A percentile compares a stretch with the other conserved stretches of the same genome.
These are phyloP conservation scores for Odontocerum albicorne DNA, from an alignment of 2,888 invertebrate species.

Conservation along the genomic window DNA sequence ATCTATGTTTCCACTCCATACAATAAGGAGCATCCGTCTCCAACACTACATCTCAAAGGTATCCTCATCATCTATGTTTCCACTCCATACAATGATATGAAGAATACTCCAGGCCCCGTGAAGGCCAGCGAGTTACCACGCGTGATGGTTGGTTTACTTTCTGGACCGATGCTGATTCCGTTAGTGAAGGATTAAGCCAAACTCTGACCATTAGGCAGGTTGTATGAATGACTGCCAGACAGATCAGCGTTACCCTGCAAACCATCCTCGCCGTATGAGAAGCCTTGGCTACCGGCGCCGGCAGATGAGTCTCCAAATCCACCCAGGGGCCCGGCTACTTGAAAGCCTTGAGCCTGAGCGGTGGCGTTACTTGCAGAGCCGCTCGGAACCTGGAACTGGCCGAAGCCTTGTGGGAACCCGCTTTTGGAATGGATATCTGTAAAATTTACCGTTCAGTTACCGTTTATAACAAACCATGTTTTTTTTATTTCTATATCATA, in stretches of 20 bases:
- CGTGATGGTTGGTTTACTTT: constrained; percentile 30
- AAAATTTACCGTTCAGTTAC: too few relatives aligned
- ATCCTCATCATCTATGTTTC: too few relatives aligned
- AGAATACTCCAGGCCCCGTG: constrained; percentile 30
- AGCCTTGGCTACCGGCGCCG: constrained; percentile 44
- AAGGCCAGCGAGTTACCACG: constrained; percentile 33
- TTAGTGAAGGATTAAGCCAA: constrained; percentile 46
- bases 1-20: too few relatives aligned
- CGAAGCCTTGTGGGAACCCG: constrained; percentile 21
- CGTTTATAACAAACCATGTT: too few relatives aligned
- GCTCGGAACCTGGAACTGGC: constrained; percentile 24
- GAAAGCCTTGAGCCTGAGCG: constrained; percentile 36
- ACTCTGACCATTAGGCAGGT: constrained; percentile 47
- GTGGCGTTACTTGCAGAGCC: constrained; percentile 33
- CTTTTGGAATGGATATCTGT: constrained; percentile 13
- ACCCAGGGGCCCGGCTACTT: constrained; percentile 32
- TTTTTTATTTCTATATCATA: too few relatives aligned
- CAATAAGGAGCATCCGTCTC: too few relatives aligned
- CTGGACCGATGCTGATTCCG: constrained; percentile 42
- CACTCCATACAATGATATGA: too few relatives aligned
- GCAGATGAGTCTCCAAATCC: constrained; percentile 46
- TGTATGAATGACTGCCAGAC: constrained; percentile 45
- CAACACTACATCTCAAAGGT: too few relatives aligned
- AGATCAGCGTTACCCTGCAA: constrained; percentile 41
- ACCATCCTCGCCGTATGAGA: constrained; percentile 41